Evolutionary conservation across 2,888 invertebrate species (phyloP).

Genomic region (Alentia gelatinosa): DNA sequence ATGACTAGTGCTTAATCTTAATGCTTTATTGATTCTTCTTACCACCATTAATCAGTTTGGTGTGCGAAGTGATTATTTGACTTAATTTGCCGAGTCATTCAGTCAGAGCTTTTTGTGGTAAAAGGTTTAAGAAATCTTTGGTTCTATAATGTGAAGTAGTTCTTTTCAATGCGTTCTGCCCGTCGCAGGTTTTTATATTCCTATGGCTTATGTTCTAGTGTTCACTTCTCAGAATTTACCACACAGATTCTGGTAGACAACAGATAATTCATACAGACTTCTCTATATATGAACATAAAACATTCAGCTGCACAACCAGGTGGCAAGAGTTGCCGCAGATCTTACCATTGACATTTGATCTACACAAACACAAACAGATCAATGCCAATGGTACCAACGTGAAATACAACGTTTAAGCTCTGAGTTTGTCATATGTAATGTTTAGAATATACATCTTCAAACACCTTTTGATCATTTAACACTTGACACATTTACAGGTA

Average conservation of each 20-base stretch:
- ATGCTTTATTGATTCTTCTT: slow-evolving; percentile 36
- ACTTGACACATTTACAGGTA: neutral
- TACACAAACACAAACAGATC: neutral
- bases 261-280: neutral
- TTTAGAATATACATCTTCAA: neutral
- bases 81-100: neutral
- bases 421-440: neutral
- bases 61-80: slow-evolving; percentile 17
- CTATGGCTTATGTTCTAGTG: neutral
- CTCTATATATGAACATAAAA: neutral
- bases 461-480: neutral
- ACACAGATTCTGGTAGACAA: neutral
- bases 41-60: slow-evolving; percentile 34
- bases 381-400: neutral
- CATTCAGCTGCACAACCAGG: neutral
- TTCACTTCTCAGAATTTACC: neutral
- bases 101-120: neutral
- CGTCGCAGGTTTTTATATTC: neutral
- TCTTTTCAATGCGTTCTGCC: neutral
- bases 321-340: no score
- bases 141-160: neutral
- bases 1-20: slow-evolving; percentile 19
- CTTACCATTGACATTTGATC: neutral
- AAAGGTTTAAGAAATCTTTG: neutral
- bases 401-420: neutral